Percentiles rank a stretch among this genome's conserved stretches.
These are phyloP conservation scores for Trichomalopsis sarcophagae DNA, from an alignment of 1,140 invertebrate genomes.

Conservation along the genomic window DNA sequence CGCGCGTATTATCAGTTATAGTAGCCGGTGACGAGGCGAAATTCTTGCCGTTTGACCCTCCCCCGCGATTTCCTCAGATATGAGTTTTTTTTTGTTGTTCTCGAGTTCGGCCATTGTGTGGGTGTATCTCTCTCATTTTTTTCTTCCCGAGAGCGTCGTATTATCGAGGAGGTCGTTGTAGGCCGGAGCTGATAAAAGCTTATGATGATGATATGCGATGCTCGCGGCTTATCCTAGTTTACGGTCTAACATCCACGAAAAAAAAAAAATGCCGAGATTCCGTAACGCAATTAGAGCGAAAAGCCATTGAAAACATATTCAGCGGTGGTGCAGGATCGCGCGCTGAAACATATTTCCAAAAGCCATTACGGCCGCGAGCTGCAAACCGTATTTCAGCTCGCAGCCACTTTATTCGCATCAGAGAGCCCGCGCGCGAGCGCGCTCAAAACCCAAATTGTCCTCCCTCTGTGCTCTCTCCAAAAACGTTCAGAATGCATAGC, in stretches of 20 bases:
- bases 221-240: not conserved
- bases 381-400: not conserved
- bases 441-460: not conserved
- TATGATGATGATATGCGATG: not conserved
- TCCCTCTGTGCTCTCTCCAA: not conserved
- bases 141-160: not conserved
- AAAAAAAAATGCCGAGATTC: too few relatives aligned
- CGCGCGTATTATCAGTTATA: slow-evolving; percentile 11
- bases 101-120: not conserved
- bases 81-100: slow-evolving; percentile 9
- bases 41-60: slow-evolving; percentile 4
- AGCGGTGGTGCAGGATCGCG: too few relatives aligned
- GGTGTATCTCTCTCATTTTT: not conserved
- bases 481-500: slow-evolving; percentile 1
- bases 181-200: too few relatives aligned
- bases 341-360: not conserved
- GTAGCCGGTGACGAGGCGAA: not conserved
- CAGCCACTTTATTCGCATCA: slow-evolving; percentile 3
- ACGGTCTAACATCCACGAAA: too few relatives aligned
- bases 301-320: not conserved
- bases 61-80: not conserved
- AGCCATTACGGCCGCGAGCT: not conserved
- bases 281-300: not conserved
- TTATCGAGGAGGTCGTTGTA: too few relatives aligned
- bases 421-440: not conserved